Evolutionary conservation across 2,797 vertebrate species (phyloP).

Genomic region (Serranus cabrilla): DNA sequence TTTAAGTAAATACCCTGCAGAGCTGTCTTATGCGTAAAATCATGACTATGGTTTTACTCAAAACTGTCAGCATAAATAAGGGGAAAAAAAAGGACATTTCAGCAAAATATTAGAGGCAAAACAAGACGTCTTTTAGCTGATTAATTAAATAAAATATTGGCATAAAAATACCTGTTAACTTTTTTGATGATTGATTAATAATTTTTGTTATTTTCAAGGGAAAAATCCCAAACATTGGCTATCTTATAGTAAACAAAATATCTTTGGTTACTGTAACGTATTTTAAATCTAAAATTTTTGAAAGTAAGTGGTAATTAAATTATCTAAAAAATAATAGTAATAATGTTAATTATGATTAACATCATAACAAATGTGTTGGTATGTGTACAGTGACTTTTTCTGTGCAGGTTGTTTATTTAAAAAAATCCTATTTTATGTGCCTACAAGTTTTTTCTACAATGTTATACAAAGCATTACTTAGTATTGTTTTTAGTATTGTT

Average conservation of each 20-base stretch:
- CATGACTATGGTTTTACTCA: background rate
- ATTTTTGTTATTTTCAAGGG: background rate
- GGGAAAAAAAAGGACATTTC: background rate
- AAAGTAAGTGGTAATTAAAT: no score
- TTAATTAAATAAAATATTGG: background rate
- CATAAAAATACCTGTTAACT: background rate
- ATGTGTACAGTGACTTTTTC: no score
- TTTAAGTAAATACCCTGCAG: conserved; percentile 10
- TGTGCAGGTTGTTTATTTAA: no score
- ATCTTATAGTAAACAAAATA: conserved; percentile 12
- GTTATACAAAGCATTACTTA: no score
- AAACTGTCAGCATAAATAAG: background rate
- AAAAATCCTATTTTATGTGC: no score
- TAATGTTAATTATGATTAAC: no score
- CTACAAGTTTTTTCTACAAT: no score
- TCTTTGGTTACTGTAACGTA: background rate
- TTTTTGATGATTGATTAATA: background rate
- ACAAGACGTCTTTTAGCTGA: background rate
- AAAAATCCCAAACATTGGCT: background rate
- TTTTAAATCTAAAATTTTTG: no score
- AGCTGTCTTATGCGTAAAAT: background rate
- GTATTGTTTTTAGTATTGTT: no score
- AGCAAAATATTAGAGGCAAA: background rate
- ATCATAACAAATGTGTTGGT: no score
- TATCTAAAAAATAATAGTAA: no score